Base-by-base conservation (phyloP, 2,797 vertebrate species). In the Pseudopleuronectes americanus region DNA sequence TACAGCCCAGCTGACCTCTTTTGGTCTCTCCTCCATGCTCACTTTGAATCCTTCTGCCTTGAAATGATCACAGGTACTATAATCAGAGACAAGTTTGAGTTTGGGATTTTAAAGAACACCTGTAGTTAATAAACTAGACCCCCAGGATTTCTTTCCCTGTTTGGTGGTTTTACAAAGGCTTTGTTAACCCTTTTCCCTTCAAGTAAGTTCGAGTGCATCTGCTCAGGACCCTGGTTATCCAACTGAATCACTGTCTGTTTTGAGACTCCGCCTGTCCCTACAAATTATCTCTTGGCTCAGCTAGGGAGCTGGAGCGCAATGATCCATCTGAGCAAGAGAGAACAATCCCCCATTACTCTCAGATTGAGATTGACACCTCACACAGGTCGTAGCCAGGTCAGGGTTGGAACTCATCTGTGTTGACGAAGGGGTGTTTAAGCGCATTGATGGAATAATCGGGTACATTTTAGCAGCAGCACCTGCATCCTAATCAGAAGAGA, bases 271-370 rank as follows among this genome's bases (percentile, higher is more conserved):
- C 63, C 85, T 89, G 82, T 91, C 89, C 84, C 74, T 74, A 81
- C 81, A 88, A 90, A 91, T 92, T 74, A 89, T 89, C 75, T 81
- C 85, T 63, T 8, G 61, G 74, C 77, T 86, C 85, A 79, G 83
- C 82, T 77, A 28, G 85, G 81, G 87, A 92, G 87, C 80, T 77
- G 57, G 65, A 88, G 85, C 36, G 79, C 86, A 88, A 90, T 90
- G 90, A 92, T 90, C 88, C 84, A 88, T 91, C 85, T 75, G 68
- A 92, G 84, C 77, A 81, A 85, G 79, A 87, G 80, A 83, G 81
- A 90, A 87, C 84, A 85, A 82, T 80, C 84, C 87, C 73, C 80
- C 76, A 89, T 92, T 89, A 89, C 77, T 85, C 71, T 77, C 64
- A 84, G 76, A 89, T 66, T 65, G 71, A 81, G 83, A 76, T 76